phyloP scores from a whole-genome alignment of 2,797 vertebrate genomes.

The Rhinogobio ventralis region DNA sequence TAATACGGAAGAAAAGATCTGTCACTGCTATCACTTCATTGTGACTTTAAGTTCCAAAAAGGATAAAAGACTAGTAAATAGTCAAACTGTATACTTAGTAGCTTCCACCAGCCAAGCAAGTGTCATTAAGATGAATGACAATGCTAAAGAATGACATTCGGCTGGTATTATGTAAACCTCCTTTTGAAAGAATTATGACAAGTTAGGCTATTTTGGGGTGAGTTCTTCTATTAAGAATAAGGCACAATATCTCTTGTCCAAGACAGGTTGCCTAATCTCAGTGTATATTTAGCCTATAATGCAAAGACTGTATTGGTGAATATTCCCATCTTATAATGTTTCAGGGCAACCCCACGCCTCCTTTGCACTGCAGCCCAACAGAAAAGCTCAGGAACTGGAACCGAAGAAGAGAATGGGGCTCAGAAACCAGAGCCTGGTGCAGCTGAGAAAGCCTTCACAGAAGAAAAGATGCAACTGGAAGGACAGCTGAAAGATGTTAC shows the following conservation, averaged over 20 bases:
- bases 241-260: background rate
- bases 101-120: background rate
- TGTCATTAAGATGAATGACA: background rate
- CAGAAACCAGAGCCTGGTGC: constrained; percentile 77
- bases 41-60: background rate
- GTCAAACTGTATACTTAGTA: background rate
- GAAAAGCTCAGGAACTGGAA: constrained; percentile 78
- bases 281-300: background rate
- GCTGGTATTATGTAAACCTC: background rate
- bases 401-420: constrained; percentile 78
- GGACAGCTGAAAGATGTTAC: constrained; percentile 89
- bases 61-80: background rate
- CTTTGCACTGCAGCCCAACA: constrained; percentile 90
- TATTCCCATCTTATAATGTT: background rate
- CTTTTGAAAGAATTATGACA: background rate
- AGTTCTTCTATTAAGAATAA: background rate
- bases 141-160: background rate
- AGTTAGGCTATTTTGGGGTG: background rate
- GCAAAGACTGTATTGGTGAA: background rate
- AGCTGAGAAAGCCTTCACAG: constrained; percentile 76
- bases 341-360: constrained; percentile 76
- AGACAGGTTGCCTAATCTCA: background rate
- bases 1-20: background rate
- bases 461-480: constrained; percentile 90
- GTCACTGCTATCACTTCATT: background rate